These are phyloP conservation scores for Panagrolaimus sp. DNA, from an alignment of 1,140 invertebrate species.

Conservation along the genomic window DNA sequence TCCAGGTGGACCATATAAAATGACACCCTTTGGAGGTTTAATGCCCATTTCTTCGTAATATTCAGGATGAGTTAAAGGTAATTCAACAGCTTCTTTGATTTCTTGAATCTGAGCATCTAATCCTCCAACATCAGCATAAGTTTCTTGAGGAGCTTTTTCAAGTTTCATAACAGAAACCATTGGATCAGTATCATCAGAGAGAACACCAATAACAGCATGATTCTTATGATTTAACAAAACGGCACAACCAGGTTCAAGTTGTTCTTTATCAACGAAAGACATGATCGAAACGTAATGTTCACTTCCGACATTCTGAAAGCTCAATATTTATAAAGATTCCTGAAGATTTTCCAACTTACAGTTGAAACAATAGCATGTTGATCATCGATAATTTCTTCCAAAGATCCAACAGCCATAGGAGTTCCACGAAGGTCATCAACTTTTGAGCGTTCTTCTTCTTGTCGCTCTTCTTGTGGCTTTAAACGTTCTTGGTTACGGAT, in stretches of 20 bases:
- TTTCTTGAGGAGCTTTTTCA: conserved; percentile 93
- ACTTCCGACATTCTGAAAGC: conserved; percentile 77
- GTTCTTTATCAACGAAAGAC: conserved; percentile 99
- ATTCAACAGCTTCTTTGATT: conserved; percentile 97
- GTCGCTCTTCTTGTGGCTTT: conserved; percentile 97
- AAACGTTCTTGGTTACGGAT: conserved; percentile 94
- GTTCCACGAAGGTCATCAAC: conserved; percentile 97
- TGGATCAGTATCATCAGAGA: conserved; percentile 98
- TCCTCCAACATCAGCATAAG: conserved; percentile 98
- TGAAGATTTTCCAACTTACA: conserved; percentile 23
- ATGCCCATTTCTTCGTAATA: conserved; percentile 99
- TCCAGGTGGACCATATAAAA: conserved; percentile 93
- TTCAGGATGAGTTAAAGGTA: conserved; percentile 96
- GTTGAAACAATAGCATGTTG: conserved; percentile 99
- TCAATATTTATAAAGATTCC: conserved; percentile 13
- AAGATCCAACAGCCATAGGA: conserved; percentile 97
- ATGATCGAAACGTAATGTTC: conserved; percentile 99
- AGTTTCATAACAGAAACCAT: conserved; percentile 99
- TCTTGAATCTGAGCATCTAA: conserved; percentile 99
- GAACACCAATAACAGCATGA: conserved; percentile 94
- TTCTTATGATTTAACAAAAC: conserved; percentile 96
- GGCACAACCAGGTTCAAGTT: conserved; percentile 95
- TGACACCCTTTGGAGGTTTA: conserved; percentile 97
- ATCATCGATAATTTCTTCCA: conserved; percentile 99
- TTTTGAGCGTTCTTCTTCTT: conserved; percentile 87